Percentiles rank a stretch among this genome's conserved stretches.
phyloP scores from a whole-genome alignment of 2,797 vertebrate genomes.

The Mormyrops boulengeri region DNA sequence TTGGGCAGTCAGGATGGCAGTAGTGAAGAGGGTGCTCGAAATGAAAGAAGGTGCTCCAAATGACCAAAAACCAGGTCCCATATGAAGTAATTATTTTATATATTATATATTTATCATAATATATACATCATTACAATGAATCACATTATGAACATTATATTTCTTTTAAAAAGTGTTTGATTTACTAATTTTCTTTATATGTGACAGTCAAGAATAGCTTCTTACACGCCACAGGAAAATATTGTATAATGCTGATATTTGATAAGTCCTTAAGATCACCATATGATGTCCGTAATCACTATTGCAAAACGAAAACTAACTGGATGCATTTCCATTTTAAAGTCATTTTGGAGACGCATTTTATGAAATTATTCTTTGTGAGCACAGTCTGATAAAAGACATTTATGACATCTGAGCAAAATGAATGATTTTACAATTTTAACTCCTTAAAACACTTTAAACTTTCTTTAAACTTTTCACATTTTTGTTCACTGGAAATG shows the following conservation, averaged over 20 bases:
- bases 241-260: background rate
- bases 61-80: background rate
- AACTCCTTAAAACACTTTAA: background rate
- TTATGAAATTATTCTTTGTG: background rate
- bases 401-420: background rate
- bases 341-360: background rate
- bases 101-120: background rate
- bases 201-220: background rate
- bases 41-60: background rate
- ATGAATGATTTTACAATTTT: background rate
- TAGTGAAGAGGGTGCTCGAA: background rate
- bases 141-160: background rate
- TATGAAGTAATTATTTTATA: background rate
- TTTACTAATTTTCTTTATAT: background rate
- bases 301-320: background rate
- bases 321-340: background rate
- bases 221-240: background rate
- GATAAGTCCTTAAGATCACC: background rate
- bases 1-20: background rate
- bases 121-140: background rate
- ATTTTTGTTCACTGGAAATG: background rate
- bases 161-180: background rate
- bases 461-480: background rate
- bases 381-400: background rate
- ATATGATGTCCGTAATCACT: background rate